Base-by-base conservation (phyloP, 2,888 invertebrate genomes). In the Sminthurides aquaticus region DNA sequence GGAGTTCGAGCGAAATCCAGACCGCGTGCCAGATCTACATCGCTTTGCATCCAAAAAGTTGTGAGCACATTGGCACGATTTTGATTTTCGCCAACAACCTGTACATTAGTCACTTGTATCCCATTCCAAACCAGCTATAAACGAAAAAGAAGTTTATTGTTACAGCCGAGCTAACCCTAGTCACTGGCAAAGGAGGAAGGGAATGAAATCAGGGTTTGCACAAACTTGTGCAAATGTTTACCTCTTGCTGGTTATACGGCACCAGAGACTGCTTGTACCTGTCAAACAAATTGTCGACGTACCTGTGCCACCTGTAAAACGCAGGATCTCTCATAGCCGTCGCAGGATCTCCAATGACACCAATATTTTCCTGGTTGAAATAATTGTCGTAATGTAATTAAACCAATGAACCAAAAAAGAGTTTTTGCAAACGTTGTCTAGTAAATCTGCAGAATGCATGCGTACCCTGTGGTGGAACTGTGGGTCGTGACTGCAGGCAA, bases 241-340 rank as follows among this genome's bases (percentile, higher is more conserved):
- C 70, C 24, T 64, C n/a, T 2, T 67, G 60, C 43, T 69, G 29
- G 1, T 62, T 63, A 58, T 73, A 73, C 2, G 86, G 82, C 0
- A 85, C 81, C 29, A 91, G 80, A 18, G 85, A 28, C 20, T 25
- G 25, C 25, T 66, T 66, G 18, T 63, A 59, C 25, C 29, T 43
- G 72, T 85, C 83, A 82, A 91, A 91, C 29, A 91, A 80, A 72
- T 89, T 86, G 75, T 91, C 89, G 26, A 91, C 81, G 77, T 85
- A 87, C 0, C 87, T 83, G 76, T 92, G 91, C 89, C 88, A 91
- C 76, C 89, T 85, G 80, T 91, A 91, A 82, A 91, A 91, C 22
- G 88, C 80, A 0, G 91, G 91, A 79, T 92, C 92, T 1, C 91
- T 82, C 90, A 91, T 91, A 0, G 91, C 89, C 0, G 90, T 90